phyloP scores from a whole-genome alignment of 2,113 vertebrate species.

The Castor canadensis region DNA sequence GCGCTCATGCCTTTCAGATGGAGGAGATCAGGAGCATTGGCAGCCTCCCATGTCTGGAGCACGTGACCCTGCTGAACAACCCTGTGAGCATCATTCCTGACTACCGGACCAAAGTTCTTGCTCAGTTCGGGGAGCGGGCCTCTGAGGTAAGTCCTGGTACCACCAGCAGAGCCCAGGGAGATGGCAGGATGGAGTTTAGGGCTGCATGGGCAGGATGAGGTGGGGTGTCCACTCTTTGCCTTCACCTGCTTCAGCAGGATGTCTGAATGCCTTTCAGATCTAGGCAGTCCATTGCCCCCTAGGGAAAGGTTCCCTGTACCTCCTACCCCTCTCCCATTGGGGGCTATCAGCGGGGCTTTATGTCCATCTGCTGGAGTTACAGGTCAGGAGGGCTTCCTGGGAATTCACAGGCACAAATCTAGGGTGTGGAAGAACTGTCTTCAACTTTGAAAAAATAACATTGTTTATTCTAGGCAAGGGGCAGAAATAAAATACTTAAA shows the following conservation, averaged over 20 bases:
- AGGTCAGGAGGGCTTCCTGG: not conserved
- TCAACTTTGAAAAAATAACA: not conserved
- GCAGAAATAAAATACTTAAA: not conserved
- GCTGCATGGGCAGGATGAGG: not conserved
- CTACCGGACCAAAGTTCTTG: constrained; percentile 97
- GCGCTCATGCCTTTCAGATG: constrained; percentile 85
- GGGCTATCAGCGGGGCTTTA: rapidly evolving
- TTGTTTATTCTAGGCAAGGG: not conserved
- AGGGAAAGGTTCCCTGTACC: not conserved
- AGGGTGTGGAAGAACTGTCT: not conserved
- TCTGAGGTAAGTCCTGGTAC: constrained; percentile 89
- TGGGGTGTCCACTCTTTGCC: not conserved
- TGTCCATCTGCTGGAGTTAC: not conserved
- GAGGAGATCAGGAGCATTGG: constrained; percentile 94
- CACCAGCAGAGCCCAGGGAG: not conserved
- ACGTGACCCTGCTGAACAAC: constrained; percentile 90
- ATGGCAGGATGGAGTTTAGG: too few relatives aligned
- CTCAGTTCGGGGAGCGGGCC: constrained; percentile 96
- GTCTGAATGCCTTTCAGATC: not conserved
- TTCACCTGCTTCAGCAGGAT: not conserved
- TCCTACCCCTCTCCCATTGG: not conserved
- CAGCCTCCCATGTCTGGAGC: constrained; percentile 94
- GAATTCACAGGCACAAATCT: not conserved
- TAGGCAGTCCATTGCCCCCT: not conserved
- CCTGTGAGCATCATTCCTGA: constrained; percentile 97